Conservation (phyloP, 1,140 invertebrate genomes). For the Sycophila sp. region DNA sequence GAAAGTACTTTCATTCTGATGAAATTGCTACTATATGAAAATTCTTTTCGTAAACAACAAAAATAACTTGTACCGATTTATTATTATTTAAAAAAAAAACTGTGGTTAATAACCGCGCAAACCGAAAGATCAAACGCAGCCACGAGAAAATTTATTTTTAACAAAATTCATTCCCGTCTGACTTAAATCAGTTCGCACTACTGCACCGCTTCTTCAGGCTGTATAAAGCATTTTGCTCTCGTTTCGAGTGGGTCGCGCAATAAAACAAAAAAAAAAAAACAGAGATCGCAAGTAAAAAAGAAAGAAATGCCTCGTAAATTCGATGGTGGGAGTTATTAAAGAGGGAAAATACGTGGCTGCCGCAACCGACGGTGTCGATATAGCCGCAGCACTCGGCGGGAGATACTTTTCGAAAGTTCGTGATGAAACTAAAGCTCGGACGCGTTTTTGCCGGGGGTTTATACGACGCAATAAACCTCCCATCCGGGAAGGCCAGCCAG, state of each 20-base stretch:
- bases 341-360: not conserved
- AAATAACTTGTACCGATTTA: no score
- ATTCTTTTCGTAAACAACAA: no score
- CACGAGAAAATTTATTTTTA: no score
- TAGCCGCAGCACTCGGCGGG: not conserved
- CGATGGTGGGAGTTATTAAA: not conserved
- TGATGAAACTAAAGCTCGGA: not conserved
- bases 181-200: no score
- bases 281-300: not conserved
- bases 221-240: not conserved
- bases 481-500: constrained; percentile 48
- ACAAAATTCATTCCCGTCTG: no score
- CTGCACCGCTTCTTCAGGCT: no score
- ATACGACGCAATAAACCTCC: constrained; percentile 58
- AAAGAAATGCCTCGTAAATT: not conserved
- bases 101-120: no score
- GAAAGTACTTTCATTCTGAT: no score
- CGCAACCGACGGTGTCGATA: no score
- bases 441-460: constrained; percentile 35
- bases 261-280: not conserved
- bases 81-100: no score
- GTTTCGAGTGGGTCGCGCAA: not conserved
- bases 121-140: no score
- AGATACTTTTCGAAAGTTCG: constrained; percentile 28
- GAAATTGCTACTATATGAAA: no score